Percentiles rank a stretch among this genome's conserved stretches.
These are phyloP conservation scores for Heteromormyrus szaboi DNA, from an alignment of 2,797 vertebrate species.

Conservation along the genomic window DNA sequence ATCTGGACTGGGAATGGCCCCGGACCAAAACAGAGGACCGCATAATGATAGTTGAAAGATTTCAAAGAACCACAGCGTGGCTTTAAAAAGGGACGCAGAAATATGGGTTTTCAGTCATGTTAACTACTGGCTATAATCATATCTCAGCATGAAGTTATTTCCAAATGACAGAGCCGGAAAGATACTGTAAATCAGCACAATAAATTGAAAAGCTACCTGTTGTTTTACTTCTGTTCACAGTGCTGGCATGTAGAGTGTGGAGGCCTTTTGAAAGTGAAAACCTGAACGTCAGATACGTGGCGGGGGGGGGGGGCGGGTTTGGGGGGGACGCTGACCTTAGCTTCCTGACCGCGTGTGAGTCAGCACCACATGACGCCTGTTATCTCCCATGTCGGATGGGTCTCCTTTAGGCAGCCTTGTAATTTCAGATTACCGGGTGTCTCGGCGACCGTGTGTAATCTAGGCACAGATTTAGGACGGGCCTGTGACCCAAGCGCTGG, in stretches of 20 bases:
- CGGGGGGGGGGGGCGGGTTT: neutral
- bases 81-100: slow-evolving; percentile 28
- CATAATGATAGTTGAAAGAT: slow-evolving; percentile 51
- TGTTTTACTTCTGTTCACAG: slow-evolving; percentile 19
- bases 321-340: neutral
- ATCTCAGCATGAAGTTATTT: slow-evolving; percentile 40
- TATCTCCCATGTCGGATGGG: slow-evolving; percentile 13
- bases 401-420: slow-evolving; percentile 17
- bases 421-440: slow-evolving; percentile 26
- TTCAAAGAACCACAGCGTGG: slow-evolving; percentile 47
- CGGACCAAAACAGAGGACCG: slow-evolving; percentile 42
- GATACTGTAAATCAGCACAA: slow-evolving; percentile 46
- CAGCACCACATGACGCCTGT: too few species aligned
- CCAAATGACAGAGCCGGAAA: slow-evolving; percentile 47
- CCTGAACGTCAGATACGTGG: neutral
- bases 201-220: slow-evolving; percentile 29
- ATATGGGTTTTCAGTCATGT: slow-evolving; percentile 39
- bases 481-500: neutral
- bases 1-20: slow-evolving; percentile 43
- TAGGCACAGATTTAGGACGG: neutral
- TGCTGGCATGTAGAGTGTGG: neutral
- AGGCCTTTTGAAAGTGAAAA: neutral
- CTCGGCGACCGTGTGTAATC: slow-evolving; percentile 8
- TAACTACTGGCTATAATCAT: slow-evolving; percentile 48
- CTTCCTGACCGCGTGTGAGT: neutral